Evolutionary conservation across 2,113 vertebrate genomes (phyloP).

Genomic region (Bothrops jararaca): DNA sequence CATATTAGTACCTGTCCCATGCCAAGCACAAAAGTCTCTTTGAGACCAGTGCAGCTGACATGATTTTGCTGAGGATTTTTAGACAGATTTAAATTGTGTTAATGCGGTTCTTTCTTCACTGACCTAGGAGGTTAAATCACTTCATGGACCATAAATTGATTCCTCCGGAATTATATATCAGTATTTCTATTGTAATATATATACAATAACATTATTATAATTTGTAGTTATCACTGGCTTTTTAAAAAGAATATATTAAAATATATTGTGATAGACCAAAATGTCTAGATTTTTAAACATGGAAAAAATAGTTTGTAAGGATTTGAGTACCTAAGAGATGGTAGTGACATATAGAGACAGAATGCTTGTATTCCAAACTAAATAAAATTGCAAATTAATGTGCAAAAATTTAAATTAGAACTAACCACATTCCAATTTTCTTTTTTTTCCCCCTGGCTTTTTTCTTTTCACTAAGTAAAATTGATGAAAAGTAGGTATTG

Average conservation of each 20-base stretch:
- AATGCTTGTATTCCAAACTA: not conserved
- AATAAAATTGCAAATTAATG: not conserved
- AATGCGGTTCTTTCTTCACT: not conserved
- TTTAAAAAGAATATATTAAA: not conserved
- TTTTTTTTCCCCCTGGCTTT: not conserved
- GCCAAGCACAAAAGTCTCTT: conserved; percentile 19
- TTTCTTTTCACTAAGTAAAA: not conserved
- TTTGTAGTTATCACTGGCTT: not conserved
- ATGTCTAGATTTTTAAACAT: not conserved
- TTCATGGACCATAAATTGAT: not conserved
- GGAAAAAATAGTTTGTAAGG: not conserved
- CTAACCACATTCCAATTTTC: not conserved
- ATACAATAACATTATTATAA: not conserved
- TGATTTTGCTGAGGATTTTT: conserved; percentile 13
- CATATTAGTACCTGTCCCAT: conserved; percentile 2
- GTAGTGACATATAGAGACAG: not conserved
- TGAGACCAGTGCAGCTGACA: conserved; percentile 26
- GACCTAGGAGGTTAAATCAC: not conserved
- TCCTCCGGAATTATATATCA: not conserved
- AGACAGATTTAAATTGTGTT: conserved; percentile 6
- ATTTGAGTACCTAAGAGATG: not conserved
- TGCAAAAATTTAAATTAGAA: not conserved
- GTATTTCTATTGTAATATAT: not conserved
- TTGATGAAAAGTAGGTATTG: not conserved
- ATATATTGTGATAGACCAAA: not conserved